These are phyloP conservation scores for Sarcophaga variegata DNA, from an alignment of 2,888 invertebrate species.

Conservation along the genomic window DNA sequence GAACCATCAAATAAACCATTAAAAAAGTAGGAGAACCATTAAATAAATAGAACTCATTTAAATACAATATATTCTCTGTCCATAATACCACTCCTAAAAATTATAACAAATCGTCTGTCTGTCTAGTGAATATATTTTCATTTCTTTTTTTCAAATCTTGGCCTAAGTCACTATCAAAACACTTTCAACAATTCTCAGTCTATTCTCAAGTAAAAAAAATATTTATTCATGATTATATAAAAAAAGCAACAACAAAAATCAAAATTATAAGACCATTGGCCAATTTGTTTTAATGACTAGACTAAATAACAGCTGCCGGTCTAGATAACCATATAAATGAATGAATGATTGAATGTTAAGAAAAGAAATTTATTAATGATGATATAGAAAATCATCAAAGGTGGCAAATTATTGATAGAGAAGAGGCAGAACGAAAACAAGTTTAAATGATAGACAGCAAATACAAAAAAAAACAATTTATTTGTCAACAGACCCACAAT, in stretches of 20 bases:
- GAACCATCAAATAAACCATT: not conserved
- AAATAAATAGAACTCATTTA: not conserved
- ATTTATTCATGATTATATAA: no score
- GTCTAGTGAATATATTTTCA: no score
- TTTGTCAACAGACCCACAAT: not conserved
- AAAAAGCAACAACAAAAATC: no score
- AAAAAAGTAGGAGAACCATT: not conserved
- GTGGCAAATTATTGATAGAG: not conserved
- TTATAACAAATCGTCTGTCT: not conserved
- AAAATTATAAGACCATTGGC: not conserved
- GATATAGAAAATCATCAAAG: not conserved
- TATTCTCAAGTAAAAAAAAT: no score
- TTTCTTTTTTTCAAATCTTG: no score
- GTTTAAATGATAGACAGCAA: not conserved
- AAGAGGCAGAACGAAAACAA: constrained; percentile 24
- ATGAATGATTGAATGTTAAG: constrained; percentile 8
- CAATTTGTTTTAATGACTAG: not conserved
- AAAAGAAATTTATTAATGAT: constrained; percentile 40
- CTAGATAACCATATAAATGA: not conserved
- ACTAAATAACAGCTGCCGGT: not conserved
- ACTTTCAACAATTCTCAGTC: no score
- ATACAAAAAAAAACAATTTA: not conserved
- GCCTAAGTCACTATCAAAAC: no score
- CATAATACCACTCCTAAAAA: not conserved
- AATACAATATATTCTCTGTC: not conserved